phyloP scores from a whole-genome alignment of 2,113 vertebrate species.

The Falco punctatus region DNA sequence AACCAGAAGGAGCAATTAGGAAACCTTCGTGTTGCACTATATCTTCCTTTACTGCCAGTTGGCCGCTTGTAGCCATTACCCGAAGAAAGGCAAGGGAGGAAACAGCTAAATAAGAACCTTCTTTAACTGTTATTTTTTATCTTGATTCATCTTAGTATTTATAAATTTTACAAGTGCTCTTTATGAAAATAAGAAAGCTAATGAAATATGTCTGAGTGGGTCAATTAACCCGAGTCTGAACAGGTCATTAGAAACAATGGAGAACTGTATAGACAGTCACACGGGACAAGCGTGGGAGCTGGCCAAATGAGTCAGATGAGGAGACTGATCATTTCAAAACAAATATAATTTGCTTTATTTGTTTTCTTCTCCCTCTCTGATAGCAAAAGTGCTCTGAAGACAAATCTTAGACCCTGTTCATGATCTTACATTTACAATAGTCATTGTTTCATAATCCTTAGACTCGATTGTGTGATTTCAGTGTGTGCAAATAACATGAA shows the following conservation, averaged over 20 bases:
- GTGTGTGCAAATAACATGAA: not conserved
- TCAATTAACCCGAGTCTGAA: conserved; percentile 43
- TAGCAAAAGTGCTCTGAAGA: conserved; percentile 56
- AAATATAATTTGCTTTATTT: conserved; percentile 66
- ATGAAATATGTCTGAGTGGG: conserved; percentile 54
- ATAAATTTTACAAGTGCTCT: conserved; percentile 41
- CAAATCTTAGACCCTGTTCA: conserved; percentile 10
- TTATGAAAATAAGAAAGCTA: conserved; percentile 63
- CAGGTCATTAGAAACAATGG: conserved; percentile 54
- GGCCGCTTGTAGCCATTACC: not conserved
- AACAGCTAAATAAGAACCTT: conserved; percentile 44
- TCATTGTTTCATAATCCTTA: not conserved
- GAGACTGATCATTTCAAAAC: conserved; percentile 53
- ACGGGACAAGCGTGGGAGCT: not conserved
- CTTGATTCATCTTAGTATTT: conserved; percentile 51
- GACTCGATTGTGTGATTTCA: not conserved
- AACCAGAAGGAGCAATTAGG: conserved; percentile 25
- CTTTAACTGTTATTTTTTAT: conserved; percentile 51
- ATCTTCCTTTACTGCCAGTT: conserved; percentile 7
- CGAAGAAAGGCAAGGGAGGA: not conserved
- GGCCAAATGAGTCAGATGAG: conserved; percentile 24
- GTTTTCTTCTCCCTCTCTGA: conserved; percentile 31
- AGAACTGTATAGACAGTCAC: conserved; percentile 1
- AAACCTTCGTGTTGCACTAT: not conserved
- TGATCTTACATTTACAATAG: conserved; percentile 38